Evolutionary conservation across 2,888 invertebrate species (phyloP).

Genomic region (Sminthurides aquaticus): DNA sequence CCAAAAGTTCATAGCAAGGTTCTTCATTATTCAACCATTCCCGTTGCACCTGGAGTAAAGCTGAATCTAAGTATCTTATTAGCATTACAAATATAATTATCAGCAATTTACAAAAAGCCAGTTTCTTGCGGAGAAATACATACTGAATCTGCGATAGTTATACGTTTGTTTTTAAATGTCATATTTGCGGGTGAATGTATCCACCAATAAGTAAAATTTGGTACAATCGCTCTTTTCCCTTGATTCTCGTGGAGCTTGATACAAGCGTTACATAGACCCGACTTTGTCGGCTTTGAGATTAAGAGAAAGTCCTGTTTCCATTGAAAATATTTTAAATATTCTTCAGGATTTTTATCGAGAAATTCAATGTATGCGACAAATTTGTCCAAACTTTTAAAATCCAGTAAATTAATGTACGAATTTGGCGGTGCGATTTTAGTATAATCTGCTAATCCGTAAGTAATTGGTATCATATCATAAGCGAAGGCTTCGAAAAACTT

Average conservation of each 20-base stretch:
- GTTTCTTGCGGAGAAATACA: too few species aligned
- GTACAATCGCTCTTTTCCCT: not conserved
- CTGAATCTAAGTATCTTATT: too few species aligned
- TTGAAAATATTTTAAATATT: slow-evolving; percentile 11
- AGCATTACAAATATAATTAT: too few species aligned
- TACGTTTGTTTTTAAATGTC: too few species aligned
- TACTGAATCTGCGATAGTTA: too few species aligned
- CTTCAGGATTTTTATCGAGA: slow-evolving; percentile 7
- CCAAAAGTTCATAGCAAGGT: too few species aligned
- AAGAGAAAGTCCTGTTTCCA: slow-evolving; percentile 10
- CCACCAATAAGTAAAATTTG: not conserved
- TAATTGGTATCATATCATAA: slow-evolving; percentile 6
- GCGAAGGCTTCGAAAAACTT: slow-evolving; percentile 7
- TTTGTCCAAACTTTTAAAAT: not conserved
- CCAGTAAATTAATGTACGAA: slow-evolving; percentile 8
- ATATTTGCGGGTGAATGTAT: not conserved
- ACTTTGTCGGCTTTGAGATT: not conserved
- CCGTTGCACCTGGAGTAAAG: too few species aligned
- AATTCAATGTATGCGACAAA: slow-evolving; percentile 1
- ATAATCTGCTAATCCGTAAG: slow-evolving; percentile 9
- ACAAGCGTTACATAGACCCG: not conserved
- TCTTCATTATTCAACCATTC: too few species aligned
- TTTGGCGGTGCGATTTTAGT: slow-evolving; percentile 10
- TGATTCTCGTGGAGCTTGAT: not conserved
- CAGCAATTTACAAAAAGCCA: too few species aligned